A percentile compares a stretch with the other conserved stretches of the same genome.
Evolutionary conservation across 2,888 invertebrate species (phyloP).

Genomic region (Pseudococcus jackbeardsleyi): DNA sequence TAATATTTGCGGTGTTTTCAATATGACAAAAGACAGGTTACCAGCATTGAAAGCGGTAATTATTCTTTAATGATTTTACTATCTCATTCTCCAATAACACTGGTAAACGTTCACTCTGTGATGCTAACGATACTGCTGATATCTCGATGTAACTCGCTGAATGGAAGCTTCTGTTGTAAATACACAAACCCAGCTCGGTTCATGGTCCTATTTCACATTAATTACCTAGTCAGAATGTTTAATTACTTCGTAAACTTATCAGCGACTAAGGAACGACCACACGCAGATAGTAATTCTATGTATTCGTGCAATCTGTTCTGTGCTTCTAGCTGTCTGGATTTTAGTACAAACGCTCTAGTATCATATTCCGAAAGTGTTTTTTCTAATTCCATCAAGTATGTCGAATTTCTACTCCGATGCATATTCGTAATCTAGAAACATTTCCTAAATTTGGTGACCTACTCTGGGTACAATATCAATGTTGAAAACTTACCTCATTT

Average conservation of each 20-base stretch:
- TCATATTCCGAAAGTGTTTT: background rate
- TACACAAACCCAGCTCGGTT: background rate
- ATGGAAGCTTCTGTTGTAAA: slow-evolving; percentile 15
- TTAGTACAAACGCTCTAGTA: background rate
- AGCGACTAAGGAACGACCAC: background rate
- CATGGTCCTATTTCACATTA: background rate
- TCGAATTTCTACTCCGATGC: background rate
- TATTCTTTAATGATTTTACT: background rate
- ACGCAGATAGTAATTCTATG: background rate
- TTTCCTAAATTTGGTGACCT: background rate
- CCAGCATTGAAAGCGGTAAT: slow-evolving; percentile 93
- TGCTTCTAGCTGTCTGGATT: background rate
- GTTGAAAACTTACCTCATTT: background rate
- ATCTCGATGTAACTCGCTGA: background rate
- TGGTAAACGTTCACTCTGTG: background rate
- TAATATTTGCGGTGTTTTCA: slow-evolving; percentile 70
- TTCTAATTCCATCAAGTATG: background rate
- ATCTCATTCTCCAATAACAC: background rate
- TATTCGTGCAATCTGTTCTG: background rate
- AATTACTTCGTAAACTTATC: background rate
- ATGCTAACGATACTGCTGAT: slow-evolving; percentile 15
- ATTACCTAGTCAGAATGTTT: background rate
- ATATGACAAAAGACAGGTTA: slow-evolving; percentile 97
- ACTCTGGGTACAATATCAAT: background rate
- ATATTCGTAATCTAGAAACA: background rate